phyloP scores from a whole-genome alignment of 2,797 vertebrate species.

The Lophius americanus region DNA sequence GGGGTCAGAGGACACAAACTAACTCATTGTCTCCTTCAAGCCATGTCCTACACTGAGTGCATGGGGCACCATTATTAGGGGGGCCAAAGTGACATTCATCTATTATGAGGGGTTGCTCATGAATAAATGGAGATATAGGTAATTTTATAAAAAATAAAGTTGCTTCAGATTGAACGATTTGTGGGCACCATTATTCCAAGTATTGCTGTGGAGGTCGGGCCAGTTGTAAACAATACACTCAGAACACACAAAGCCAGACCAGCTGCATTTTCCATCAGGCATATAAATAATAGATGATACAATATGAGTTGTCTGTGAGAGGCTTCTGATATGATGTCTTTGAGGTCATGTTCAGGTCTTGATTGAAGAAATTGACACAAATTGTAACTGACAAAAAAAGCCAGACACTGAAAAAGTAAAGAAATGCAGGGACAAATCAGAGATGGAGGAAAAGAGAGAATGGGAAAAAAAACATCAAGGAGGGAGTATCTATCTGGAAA shows the following conservation, averaged over 20 bases:
- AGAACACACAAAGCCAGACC: conserved; percentile 70
- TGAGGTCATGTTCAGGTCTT: conserved; percentile 43
- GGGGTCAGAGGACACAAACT: conserved; percentile 43
- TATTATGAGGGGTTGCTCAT: conserved; percentile 7
- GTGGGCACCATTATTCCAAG: conserved; percentile 40
- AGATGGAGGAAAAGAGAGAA: conserved; percentile 17
- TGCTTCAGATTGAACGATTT: conserved; percentile 35
- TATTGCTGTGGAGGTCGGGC: conserved; percentile 22
- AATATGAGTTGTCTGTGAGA: conserved; percentile 77
- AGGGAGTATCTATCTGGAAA: conserved; percentile 48
- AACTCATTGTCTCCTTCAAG: conserved; percentile 13
- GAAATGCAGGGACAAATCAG: conserved; percentile 21
- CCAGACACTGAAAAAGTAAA: conserved; percentile 27
- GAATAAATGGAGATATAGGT: conserved; percentile 20
- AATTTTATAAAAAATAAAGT: conserved; percentile 14
- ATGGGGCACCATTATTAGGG: conserved; percentile 8
- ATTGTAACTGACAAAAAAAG: conserved; percentile 40
- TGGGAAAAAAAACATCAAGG: conserved; percentile 10
- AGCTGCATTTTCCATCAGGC: conserved; percentile 77
- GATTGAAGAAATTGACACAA: conserved; percentile 44
- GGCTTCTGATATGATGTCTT: conserved; percentile 65
- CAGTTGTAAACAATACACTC: conserved; percentile 55
- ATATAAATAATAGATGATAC: conserved; percentile 83
- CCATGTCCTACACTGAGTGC: background rate
- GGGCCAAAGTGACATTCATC: background rate